Evolutionary conservation across 2,113 vertebrate species (phyloP).

Genomic region (Rostratula benghalensis): DNA sequence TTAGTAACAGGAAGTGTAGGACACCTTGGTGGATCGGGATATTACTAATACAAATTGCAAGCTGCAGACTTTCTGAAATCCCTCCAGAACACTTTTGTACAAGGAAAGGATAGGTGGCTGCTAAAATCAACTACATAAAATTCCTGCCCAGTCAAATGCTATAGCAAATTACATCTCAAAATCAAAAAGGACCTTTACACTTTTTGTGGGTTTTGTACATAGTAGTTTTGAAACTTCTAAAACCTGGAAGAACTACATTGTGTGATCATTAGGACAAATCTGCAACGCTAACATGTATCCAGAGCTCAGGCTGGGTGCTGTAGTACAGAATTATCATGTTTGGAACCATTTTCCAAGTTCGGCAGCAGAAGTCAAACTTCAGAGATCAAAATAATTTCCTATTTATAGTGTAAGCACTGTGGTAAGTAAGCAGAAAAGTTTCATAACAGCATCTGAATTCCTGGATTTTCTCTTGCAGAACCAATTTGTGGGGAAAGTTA

Average conservation of each 20-base stretch:
- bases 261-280: not conserved
- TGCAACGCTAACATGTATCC: not conserved
- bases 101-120: not conserved
- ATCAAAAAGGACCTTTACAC: not conserved
- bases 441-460: not conserved
- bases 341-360: not conserved
- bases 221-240: not conserved
- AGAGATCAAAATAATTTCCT: not conserved
- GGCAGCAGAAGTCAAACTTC: not conserved
- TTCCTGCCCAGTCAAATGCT: not conserved
- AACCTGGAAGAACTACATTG: not conserved
- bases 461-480: constrained; percentile 10
- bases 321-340: not conserved
- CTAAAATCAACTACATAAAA: not conserved
- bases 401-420: not conserved
- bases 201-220: not conserved
- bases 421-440: not conserved
- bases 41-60: not conserved
- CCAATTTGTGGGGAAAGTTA: not conserved
- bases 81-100: not conserved
- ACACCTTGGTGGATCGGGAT: not conserved
- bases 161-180: not conserved
- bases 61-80: not conserved
- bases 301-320: not conserved
- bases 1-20: not conserved